Evolutionary conservation across 2,797 vertebrate genomes (phyloP).

Genomic region (Triplophysa bombifrons): DNA sequence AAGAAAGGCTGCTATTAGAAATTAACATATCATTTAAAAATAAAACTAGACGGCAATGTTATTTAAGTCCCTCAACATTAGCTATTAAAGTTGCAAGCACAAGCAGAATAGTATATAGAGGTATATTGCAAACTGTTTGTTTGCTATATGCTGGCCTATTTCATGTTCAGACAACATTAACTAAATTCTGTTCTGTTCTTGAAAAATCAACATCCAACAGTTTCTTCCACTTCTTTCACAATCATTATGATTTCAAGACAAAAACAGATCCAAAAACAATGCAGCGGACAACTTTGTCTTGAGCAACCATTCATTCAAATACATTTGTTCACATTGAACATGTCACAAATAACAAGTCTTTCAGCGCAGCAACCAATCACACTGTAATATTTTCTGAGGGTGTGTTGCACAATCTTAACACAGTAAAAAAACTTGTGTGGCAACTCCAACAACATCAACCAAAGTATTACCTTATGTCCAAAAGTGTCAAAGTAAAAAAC

Average conservation of each 20-base stretch:
- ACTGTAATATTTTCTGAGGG: conserved; percentile 24
- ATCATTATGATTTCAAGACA: no score
- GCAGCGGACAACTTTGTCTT: neutral
- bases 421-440: conserved; percentile 14
- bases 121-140: neutral
- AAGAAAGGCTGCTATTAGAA: conserved; percentile 61
- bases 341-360: conserved; percentile 19
- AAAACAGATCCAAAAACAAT: no score
- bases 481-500: neutral
- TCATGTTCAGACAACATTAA: neutral
- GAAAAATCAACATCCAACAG: neutral
- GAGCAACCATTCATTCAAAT: neutral
- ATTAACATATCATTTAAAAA: conserved; percentile 32
- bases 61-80: neutral
- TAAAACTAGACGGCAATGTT: neutral
- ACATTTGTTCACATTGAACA: conserved; percentile 14
- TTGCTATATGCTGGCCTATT: neutral
- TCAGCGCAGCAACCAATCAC: conserved; percentile 18
- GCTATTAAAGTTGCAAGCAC: neutral
- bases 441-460: neutral
- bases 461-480: neutral
- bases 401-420: conserved; percentile 15
- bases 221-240: no score
- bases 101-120: conserved; percentile 7
- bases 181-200: neutral